Evolutionary conservation across 2,797 vertebrate species (phyloP).

Genomic region (Propithecus perrieri): DNA sequence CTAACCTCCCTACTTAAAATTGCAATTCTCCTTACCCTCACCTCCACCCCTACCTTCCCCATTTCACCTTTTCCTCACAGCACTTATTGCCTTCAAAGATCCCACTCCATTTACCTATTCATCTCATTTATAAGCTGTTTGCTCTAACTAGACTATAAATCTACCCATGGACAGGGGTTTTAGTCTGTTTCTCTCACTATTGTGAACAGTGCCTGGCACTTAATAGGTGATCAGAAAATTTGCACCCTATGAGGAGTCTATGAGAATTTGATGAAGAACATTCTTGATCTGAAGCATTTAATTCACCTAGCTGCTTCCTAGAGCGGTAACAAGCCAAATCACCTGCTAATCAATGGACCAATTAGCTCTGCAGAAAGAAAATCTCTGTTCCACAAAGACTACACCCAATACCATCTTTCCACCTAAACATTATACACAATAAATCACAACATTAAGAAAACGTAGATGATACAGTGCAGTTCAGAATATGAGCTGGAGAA

Average conservation of each 20-base stretch:
- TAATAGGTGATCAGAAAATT: not conserved
- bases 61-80: not conserved
- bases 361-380: not conserved
- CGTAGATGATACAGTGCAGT: not conserved
- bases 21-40: not conserved
- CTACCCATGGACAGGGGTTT: accelerated
- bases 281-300: not conserved
- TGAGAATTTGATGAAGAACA: not conserved
- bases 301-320: not conserved
- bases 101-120: not conserved
- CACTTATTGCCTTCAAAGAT: not conserved
- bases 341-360: not conserved
- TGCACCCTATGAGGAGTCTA: not conserved
- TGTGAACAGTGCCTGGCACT: not conserved
- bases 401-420: not conserved
- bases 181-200: not conserved
- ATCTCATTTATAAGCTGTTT: not conserved
- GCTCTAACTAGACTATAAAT: not conserved
- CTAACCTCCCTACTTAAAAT: not conserved
- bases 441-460: not conserved
- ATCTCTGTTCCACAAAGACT: not conserved
- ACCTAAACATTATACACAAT: not conserved
- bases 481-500: not conserved
- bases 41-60: not conserved
- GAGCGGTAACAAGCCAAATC: not conserved